Evolutionary conservation across 2,888 invertebrate species (phyloP), one percentile per base, ranked within the genome.

Genomic region (Cheilosia vernalis): DNA sequence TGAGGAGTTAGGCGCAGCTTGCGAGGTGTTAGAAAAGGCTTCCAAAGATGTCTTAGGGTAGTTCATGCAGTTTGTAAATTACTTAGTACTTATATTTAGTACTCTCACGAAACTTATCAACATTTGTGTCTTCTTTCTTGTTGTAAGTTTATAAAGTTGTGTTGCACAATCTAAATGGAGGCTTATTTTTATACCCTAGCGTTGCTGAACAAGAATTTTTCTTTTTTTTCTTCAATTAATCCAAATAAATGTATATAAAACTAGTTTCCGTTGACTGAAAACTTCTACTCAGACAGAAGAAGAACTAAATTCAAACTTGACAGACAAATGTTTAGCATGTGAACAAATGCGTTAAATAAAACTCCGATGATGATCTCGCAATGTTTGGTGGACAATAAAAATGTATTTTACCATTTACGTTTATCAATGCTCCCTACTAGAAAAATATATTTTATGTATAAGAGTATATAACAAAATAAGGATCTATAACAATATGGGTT

Each of bases 1-100:
- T 70, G 92, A 93, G 0, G 95, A 95, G 87, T 94, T 97, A n/a
- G 77, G 91, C 37, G 89, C 89, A 60, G 92, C 92, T 1, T 89
- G 92, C 42, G 88, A 90, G 4, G 90, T 91, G 13, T 89, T 94
- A 42, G 92, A 93, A 85, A 89, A 89, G 72, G 92, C 93, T 69
- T 90, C 92, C 13, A 90, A 89, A 67, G 88, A 91, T 84, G 87
- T 93, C 85, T 88, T 93, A 64, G 89, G 9, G 13, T 74, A 66
- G 15, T 4, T 7, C 15, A 15, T 1, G 1, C 4, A 33, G 1
- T 4, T 76, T 49, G 0, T 0, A 44, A 44, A 44, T 44, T 44
- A 44, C 2, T 44, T 17, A 3, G n/a, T 15, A 15, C 6, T 27
- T 42, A 4, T 42, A 4, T 42, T n/a, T 42, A 42, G 5, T 9